Conservation (phyloP, 2,113 vertebrate species). For the Meleagris gallopavo region DNA sequence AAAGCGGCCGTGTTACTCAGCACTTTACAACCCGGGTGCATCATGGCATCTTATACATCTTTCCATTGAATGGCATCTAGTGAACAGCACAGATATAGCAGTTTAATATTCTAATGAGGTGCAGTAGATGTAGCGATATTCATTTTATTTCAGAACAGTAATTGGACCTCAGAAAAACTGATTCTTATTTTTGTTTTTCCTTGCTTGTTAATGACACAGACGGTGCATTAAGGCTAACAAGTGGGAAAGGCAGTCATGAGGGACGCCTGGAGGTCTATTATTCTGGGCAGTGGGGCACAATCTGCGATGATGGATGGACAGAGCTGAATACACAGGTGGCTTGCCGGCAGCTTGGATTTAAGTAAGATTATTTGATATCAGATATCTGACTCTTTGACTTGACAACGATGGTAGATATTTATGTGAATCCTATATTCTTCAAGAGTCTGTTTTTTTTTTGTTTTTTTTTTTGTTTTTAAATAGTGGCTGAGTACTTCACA, state of each 20-base stretch:
- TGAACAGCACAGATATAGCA: not conserved
- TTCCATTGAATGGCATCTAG: not conserved
- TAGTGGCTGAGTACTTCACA: not conserved
- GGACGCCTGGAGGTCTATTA: constrained; percentile 90
- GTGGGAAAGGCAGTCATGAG: constrained; percentile 82
- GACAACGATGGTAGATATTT: not conserved
- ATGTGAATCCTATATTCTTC: not conserved
- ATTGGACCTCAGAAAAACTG: not conserved
- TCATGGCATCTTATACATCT: not conserved
- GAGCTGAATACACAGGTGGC: constrained; percentile 88
- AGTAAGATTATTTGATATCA: constrained; percentile 77
- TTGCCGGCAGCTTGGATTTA: constrained; percentile 93
- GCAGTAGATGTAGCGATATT: not conserved
- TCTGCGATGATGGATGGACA: constrained; percentile 94
- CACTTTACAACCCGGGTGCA: not conserved
- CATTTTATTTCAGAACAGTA: not conserved
- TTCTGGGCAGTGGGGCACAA: constrained; percentile 89
- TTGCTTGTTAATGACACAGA: constrained; percentile 78
- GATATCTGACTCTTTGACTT: not conserved
- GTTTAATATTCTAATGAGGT: not conserved
- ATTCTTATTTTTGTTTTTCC: not conserved
- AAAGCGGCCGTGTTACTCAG: not conserved
- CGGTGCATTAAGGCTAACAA: constrained; percentile 84
- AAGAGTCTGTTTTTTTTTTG: not conserved
- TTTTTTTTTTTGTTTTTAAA: not conserved